A percentile compares a stretch with the other conserved stretches of the same genome.
Evolutionary conservation across 2,888 invertebrate species (phyloP).

Genomic region (Sinodicranocentrus sp.): DNA sequence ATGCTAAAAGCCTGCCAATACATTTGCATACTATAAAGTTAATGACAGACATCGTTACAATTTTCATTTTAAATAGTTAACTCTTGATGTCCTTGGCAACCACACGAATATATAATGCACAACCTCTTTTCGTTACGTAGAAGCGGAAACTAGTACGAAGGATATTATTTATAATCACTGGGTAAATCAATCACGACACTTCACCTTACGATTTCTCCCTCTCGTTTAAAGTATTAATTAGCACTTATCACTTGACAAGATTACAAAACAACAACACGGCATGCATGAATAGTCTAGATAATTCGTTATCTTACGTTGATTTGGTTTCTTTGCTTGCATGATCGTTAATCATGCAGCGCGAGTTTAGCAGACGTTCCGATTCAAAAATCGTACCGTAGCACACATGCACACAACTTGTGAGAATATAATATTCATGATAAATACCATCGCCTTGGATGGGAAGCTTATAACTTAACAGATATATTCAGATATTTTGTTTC

Average conservation of each 20-base stretch:
- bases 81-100: too few species aligned
- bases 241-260: constrained; percentile 64
- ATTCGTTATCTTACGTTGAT: constrained; percentile 66
- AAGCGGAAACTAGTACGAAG: too few species aligned
- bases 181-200: not conserved
- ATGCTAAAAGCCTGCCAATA: too few species aligned
- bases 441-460: too few species aligned
- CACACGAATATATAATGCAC: too few species aligned
- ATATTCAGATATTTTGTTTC: too few species aligned
- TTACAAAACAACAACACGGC: constrained; percentile 31
- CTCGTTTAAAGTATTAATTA: constrained; percentile 12
- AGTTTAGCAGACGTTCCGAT: not conserved
- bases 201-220: not conserved
- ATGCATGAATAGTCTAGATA: constrained; percentile 32
- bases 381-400: constrained; percentile 5
- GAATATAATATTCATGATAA: too few species aligned
- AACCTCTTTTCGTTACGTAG: not conserved
- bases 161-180: constrained; percentile 5
- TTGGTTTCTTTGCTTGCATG: constrained; percentile 38
- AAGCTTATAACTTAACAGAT: too few species aligned
- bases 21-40: too few species aligned
- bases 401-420: too few species aligned
- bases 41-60: too few species aligned
- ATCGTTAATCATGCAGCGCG: not conserved
- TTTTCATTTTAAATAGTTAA: too few species aligned